Base-by-base conservation (phyloP, 2,888 invertebrate genomes). In the Melanchra persicariae region DNA sequence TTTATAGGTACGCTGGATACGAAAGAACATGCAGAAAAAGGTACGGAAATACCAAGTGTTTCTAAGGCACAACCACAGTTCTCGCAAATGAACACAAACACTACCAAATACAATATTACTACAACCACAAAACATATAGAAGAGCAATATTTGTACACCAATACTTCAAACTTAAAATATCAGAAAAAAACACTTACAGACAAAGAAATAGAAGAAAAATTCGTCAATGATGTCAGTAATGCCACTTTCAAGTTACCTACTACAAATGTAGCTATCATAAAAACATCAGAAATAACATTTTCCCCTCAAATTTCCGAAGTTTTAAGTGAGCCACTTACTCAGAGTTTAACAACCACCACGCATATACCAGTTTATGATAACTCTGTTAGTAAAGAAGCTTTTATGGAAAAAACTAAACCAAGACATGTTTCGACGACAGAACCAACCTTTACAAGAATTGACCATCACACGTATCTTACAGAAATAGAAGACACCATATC, bases 61-160 rank as follows among this genome's bases (percentile, higher is more conserved):
- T 45, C 19, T 45, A 19, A 19, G 19, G 19, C 19, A 45, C 45
- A 19, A 45, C 19, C 8, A 45, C 19, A 19, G 22, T 10, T 58
- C 2, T 30, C 0, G 24, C 12, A 40, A 72, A 49, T 49, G 24
- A 30, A 59, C 7, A 34, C 30, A 70, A 73, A 51, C 40, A 4
- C 72, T 7, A 12, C 9, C 15, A 43, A 60, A 49, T 17, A 17
- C 58, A 30, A 12, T 43, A 30, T 12, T n/a, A 71, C 22, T 58
- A 40, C 59, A 24, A 24, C 26, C 30, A 40, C 12, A 12, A 49
- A 24, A 12, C 26, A 6, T 15, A 45, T n/a, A 8, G 19, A 22
- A 19, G 12, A 37, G 12, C 17, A 55, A 49, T 3, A 26, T 43
- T 58, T 51, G 15, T 24, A 22, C 22, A 47, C 8, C 1, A 57